Conservation (phyloP, 2,888 invertebrate genomes). For the Cosmia trapezina region DNA sequence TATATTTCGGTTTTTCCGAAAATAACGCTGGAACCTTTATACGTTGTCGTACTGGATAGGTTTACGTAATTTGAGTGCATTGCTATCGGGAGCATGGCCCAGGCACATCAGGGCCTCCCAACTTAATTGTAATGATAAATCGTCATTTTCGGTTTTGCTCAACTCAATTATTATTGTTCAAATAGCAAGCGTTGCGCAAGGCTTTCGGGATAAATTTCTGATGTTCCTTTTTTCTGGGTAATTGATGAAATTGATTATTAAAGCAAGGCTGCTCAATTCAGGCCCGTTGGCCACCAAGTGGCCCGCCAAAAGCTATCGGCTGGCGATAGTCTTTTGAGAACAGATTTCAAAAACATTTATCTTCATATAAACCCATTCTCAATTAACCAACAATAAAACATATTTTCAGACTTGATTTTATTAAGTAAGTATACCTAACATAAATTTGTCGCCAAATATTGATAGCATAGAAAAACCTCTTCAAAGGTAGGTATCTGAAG, state of each 20-base stretch:
- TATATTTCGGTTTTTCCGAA: too few relatives aligned
- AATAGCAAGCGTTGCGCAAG: too few relatives aligned
- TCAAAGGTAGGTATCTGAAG: not conserved
- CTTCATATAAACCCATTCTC: too few relatives aligned
- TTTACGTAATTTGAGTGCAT: conserved; percentile 39
- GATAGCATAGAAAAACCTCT: not conserved
- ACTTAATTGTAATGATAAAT: conserved; percentile 24
- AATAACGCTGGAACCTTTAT: too few relatives aligned
- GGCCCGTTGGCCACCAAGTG: too few relatives aligned
- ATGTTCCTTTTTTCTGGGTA: not conserved
- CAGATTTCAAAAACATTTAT: too few relatives aligned
- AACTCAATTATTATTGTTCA: conserved; percentile 10
- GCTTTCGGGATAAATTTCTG: not conserved
- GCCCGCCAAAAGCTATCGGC: too few relatives aligned
- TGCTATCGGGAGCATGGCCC: conserved; percentile 16
- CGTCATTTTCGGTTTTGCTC: conserved; percentile 24
- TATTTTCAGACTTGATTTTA: not conserved
- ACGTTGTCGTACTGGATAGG: not conserved
- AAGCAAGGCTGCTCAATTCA: too few relatives aligned
- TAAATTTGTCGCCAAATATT: not conserved
- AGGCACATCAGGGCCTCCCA: not conserved
- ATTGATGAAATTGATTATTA: too few relatives aligned
- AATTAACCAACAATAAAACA: not conserved
- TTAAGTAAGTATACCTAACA: too few relatives aligned
- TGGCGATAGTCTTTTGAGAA: not conserved